Base-by-base conservation (phyloP, 2,797 vertebrate genomes). In the Rhabdophis nuchalis region DNA sequence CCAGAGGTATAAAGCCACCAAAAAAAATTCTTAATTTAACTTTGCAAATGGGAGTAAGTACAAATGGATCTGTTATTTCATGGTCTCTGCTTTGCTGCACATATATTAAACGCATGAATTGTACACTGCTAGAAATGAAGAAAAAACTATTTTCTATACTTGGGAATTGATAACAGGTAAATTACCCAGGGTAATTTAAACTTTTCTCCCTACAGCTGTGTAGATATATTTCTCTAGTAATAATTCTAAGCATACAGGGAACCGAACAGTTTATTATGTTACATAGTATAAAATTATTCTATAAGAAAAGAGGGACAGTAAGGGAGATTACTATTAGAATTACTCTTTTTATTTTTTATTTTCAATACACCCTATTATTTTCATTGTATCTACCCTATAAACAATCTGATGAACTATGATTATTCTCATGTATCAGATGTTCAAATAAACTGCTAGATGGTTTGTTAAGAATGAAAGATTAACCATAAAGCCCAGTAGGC, bases 31-130 rank as follows among this genome's bases (percentile, higher is more conserved):
- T 93, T 94, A 94, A 93, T 95, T 93, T 52, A 92, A 36, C 87
- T 89, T 94, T 86, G 72, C 93, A 94, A 94, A 94, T 93, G 89
- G 93, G 41, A 94, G 18, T 91, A 93, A 95, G 95, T 95, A 89
- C 56, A 86, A 94, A 96, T 91, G 93, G 72, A 50, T 94, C 91
- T 93, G 32, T 90, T 89, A 91, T 93, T 93, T 93, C 86, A 88
- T 93, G 94, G 7, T 94, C 27, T 91, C 89, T 93, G 23, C 27
- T 95, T 95, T 87, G 93, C 92, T 91, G 25, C 64, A 89, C 94
- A 92, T 94, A 88, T 93, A 93, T 93, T 93, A 95, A 95, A 95
- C 92, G 93, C 93, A 91, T 94, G 0, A 95, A 93, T 89, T 95
- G 18, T 86, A 29, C 85, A 94, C 94, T 94, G 88, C 94, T 85